phyloP scores from a whole-genome alignment of 1,140 invertebrate species.

The Pseudomyrmex cubaensis region DNA sequence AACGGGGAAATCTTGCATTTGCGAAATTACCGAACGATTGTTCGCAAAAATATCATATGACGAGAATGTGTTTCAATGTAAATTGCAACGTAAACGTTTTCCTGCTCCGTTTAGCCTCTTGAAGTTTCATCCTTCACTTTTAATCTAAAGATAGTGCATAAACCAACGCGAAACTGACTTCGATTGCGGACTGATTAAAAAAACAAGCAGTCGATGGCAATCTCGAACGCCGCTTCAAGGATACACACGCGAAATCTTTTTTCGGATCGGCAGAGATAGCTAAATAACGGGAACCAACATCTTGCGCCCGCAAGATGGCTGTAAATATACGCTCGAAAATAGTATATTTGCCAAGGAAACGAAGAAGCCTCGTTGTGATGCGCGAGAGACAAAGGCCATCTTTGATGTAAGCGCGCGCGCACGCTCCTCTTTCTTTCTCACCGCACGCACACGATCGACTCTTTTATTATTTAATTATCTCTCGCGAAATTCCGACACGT shows the following conservation, averaged over 20 bases:
- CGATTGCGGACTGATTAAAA: background rate
- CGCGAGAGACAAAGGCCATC: constrained; percentile 2
- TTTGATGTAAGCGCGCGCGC: background rate
- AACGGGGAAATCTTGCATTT: constrained; percentile 28
- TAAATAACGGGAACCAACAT: constrained; percentile 17
- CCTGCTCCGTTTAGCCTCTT: background rate
- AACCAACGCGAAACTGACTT: background rate
- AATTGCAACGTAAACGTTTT: background rate
- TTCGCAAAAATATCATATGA: constrained; percentile 30
- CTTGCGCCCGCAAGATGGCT: background rate
- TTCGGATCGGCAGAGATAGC: constrained; percentile 1
- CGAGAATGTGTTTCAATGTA: background rate
- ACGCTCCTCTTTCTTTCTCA: no score
- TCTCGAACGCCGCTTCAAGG: background rate
- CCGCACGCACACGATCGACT: background rate
- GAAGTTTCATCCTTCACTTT: background rate
- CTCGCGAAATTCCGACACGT: constrained; percentile 41
- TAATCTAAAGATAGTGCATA: background rate
- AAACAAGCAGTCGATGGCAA: background rate
- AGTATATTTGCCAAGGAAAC: constrained; percentile 40
- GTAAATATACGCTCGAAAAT: constrained; percentile 31
- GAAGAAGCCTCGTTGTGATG: background rate
- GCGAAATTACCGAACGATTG: constrained; percentile 34
- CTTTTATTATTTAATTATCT: constrained; percentile 39
- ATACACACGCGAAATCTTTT: constrained; percentile 20